Percentiles rank a stretch among this genome's conserved stretches.
phyloP scores from a whole-genome alignment of 2,797 vertebrate genomes.

The Delichon dasypus region DNA sequence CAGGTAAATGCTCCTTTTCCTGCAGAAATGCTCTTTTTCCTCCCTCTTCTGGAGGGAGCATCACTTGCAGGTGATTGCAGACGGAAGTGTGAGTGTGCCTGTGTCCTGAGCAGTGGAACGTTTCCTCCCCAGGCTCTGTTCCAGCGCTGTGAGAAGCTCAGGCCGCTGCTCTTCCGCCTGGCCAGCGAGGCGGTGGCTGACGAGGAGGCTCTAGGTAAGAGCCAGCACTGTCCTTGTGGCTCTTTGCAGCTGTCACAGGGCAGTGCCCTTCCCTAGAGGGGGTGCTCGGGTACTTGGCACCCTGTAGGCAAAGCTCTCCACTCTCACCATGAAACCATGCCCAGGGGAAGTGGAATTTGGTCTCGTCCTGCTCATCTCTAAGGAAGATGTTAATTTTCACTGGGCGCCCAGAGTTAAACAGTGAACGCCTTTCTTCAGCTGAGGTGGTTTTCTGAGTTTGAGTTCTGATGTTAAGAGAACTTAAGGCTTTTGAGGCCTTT shows the following conservation, averaged over 20 bases:
- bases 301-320: not conserved
- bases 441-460: not conserved
- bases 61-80: not conserved
- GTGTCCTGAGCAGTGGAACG: not conserved
- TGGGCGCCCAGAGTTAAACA: not conserved
- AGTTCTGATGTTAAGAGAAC: not conserved
- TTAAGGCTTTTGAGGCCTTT: not conserved
- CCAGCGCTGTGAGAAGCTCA: constrained; percentile 83
- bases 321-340: not conserved
- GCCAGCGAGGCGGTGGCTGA: constrained; percentile 85
- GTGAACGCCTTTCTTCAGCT: not conserved
- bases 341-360: not conserved
- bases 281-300: not conserved
- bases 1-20: constrained; percentile 71
- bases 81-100: not conserved
- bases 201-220: constrained; percentile 75
- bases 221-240: accelerated
- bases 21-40: not conserved
- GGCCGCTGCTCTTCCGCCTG: constrained; percentile 86
- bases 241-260: not conserved
- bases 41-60: not conserved
- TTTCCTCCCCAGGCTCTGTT: constrained; percentile 71
- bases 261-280: not conserved
- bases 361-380: not conserved
- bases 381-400: not conserved